These are phyloP conservation scores for Peromyscus nudipes DNA, from an alignment of 2,797 vertebrate species.

Conservation along the genomic window DNA sequence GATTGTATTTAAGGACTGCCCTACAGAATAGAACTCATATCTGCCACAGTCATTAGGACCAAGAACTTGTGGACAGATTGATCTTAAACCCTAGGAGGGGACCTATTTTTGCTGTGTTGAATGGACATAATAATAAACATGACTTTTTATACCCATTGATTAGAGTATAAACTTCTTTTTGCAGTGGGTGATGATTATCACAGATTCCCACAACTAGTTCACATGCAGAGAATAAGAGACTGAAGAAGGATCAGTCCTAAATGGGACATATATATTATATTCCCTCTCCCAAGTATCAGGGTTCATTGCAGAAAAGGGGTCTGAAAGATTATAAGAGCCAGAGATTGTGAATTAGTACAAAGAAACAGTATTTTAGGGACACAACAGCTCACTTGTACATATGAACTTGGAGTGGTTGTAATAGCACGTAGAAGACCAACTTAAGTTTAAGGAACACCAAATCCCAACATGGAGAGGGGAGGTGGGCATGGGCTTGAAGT, in stretches of 20 bases:
- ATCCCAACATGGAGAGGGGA: background rate
- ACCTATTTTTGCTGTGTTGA: background rate
- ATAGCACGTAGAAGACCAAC: background rate
- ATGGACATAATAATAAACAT: background rate
- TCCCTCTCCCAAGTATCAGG: background rate
- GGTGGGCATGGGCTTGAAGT: background rate
- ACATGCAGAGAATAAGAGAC: background rate
- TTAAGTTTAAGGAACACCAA: background rate
- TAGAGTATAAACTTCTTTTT: background rate
- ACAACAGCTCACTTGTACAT: background rate
- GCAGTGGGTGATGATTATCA: background rate
- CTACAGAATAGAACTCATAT: background rate
- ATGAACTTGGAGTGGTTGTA: background rate
- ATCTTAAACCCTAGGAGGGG: background rate
- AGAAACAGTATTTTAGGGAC: background rate
- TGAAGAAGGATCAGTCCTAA: background rate
- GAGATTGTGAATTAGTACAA: background rate
- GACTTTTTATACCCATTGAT: background rate
- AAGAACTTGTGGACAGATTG: background rate
- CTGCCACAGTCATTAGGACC: background rate
- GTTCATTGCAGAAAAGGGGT: background rate
- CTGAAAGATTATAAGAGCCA: background rate
- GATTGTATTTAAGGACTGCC: background rate
- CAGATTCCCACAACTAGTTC: background rate
- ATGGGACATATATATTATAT: background rate